Percentiles rank a stretch among this genome's conserved stretches.
phyloP scores from a whole-genome alignment of 2,113 vertebrate genomes.

The Rhinolophus sinicus region DNA sequence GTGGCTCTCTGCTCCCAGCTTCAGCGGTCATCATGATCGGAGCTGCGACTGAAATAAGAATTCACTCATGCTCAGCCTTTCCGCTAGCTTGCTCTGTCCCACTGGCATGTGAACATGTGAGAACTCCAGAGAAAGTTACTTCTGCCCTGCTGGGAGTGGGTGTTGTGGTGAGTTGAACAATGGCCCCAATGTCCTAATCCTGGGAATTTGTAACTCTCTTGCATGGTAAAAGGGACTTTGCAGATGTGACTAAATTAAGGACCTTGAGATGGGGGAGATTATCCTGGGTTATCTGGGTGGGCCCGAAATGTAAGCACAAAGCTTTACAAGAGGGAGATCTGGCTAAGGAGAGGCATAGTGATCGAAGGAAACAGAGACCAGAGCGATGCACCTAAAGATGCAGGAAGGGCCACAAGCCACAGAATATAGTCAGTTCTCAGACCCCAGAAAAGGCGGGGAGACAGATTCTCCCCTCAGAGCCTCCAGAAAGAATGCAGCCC shows the following conservation, averaged over 20 bases:
- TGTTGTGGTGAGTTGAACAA: not conserved
- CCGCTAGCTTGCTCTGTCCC: not conserved
- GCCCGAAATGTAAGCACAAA: not conserved
- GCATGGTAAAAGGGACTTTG: not conserved
- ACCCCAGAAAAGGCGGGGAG: not conserved
- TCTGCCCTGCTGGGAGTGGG: not conserved
- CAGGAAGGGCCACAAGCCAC: not conserved
- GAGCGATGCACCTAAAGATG: no score
- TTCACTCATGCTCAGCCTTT: not conserved
- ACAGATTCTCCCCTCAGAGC: not conserved
- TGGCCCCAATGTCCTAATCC: not conserved
- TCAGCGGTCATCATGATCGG: rapidly evolving
- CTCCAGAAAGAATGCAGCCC: not conserved
- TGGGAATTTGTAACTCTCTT: not conserved
- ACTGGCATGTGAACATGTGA: rapidly evolving
- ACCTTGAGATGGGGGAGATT: not conserved
- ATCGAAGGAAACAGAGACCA: not conserved
- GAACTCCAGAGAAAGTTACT: no score
- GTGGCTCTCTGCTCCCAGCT: not conserved
- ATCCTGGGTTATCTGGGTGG: not conserved
- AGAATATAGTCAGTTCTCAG: not conserved
- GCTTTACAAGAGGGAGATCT: not conserved
- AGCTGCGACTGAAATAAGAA: not conserved
- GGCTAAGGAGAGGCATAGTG: not conserved
- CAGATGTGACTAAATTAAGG: not conserved